These are phyloP conservation scores for Cepaea hortensis DNA, from an alignment of 2,888 invertebrate genomes.

Conservation along the genomic window DNA sequence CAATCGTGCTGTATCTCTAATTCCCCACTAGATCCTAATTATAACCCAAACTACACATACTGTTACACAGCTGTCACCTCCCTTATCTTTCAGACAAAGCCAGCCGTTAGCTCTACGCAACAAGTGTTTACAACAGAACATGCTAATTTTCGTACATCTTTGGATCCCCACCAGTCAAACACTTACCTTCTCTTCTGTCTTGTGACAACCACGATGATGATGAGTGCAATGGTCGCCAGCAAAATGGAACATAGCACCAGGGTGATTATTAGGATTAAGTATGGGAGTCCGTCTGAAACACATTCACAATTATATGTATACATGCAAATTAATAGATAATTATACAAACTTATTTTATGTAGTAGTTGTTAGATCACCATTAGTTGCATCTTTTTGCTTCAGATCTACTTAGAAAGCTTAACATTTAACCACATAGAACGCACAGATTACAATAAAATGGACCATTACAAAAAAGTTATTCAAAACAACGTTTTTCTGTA, in stretches of 20 bases:
- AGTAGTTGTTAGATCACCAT: not conserved
- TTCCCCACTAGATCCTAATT: too few relatives aligned
- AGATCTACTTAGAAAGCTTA: not conserved
- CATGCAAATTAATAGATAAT: too few relatives aligned
- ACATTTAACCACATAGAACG: not conserved
- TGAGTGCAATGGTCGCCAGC: conserved; percentile 56
- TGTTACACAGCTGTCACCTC: too few relatives aligned
- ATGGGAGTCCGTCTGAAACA: conserved; percentile 55
- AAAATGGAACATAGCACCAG: conserved; percentile 56
- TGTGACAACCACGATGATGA: conserved; percentile 55
- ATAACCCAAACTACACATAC: too few relatives aligned
- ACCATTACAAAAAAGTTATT: not conserved
- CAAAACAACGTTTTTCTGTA: not conserved
- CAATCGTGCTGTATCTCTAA: too few relatives aligned
- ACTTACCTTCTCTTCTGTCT: conserved; percentile 52
- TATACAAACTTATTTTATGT: not conserved
- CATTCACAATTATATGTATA: not conserved
- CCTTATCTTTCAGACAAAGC: too few relatives aligned
- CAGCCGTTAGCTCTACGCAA: too few relatives aligned
- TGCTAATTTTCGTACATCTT: too few relatives aligned
- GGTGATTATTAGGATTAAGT: conserved; percentile 55
- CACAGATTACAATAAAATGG: not conserved
- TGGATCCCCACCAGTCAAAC: too few relatives aligned
- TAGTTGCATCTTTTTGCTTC: not conserved
- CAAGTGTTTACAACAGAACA: too few relatives aligned